phyloP scores from a whole-genome alignment of 1,140 invertebrate genomes.

The Drosophila melanogaster region Release_6_plus_ISO1_MT NT_037436.4:19380001-19380500 shows the following conservation, averaged over 20 bases:
- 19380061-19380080: not conserved
- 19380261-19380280: not conserved
- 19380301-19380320: not conserved
- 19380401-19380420: conserved; percentile 9
- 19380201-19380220: no score
- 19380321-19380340: no score
- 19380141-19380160: no score
- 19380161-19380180: no score
- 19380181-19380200: no score
- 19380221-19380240: no score
- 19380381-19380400: not conserved
- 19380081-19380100: not conserved
- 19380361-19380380: not conserved
- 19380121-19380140: no score
- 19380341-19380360: not conserved
- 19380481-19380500: conserved; percentile 43
- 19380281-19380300: not conserved
- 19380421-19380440: conserved; percentile 7
- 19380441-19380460: conserved; percentile 18
- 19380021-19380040: conserved; percentile 19
- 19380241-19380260: no score
- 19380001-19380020: conserved; percentile 31
- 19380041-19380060: not conserved
- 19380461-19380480: conserved; percentile 31
- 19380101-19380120: not conserved